These are phyloP conservation scores for Synchiropus splendidus DNA, from an alignment of 2,113 vertebrate species.

Conservation along the genomic window DNA sequence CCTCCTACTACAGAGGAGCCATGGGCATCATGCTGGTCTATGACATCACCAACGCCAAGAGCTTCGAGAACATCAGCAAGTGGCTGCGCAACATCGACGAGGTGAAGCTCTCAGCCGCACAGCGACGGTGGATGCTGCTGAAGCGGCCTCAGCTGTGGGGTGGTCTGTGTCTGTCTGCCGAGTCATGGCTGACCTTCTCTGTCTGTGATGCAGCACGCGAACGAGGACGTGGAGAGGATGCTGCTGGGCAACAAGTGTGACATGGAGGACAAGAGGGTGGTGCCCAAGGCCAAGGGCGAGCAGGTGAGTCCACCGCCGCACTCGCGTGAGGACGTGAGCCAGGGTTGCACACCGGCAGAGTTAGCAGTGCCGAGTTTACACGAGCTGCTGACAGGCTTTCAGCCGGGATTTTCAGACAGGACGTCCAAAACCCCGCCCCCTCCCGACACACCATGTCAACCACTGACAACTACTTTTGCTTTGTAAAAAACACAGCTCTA, in stretches of 20 bases:
- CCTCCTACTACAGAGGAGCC: conserved; percentile 97
- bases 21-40: conserved; percentile 99
- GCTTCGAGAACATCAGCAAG: conserved; percentile 99
- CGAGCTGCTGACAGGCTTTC: no score
- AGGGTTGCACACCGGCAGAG: no score
- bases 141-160: background rate
- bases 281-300: conserved; percentile 95
- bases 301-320: conserved; percentile 75
- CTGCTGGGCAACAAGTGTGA: conserved; percentile 99
- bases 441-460: no score
- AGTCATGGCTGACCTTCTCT: conserved; percentile 9
- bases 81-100: conserved; percentile 99
- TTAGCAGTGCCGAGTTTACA: no score
- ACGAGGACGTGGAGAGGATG: conserved; percentile 98
- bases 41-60: conserved; percentile 98
- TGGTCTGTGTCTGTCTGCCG: background rate
- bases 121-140: no score
- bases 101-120: conserved; percentile 60
- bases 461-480: no score
- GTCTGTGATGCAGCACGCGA: conserved; percentile 80
- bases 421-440: no score
- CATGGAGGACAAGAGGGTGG: conserved; percentile 97
- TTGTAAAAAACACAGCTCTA: no score
- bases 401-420: no score
- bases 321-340: no score